Evolutionary conservation across 1,140 invertebrate species (phyloP), one percentile per base, ranked within the genome.

Genomic region (Belonocnema kinseyi): DNA sequence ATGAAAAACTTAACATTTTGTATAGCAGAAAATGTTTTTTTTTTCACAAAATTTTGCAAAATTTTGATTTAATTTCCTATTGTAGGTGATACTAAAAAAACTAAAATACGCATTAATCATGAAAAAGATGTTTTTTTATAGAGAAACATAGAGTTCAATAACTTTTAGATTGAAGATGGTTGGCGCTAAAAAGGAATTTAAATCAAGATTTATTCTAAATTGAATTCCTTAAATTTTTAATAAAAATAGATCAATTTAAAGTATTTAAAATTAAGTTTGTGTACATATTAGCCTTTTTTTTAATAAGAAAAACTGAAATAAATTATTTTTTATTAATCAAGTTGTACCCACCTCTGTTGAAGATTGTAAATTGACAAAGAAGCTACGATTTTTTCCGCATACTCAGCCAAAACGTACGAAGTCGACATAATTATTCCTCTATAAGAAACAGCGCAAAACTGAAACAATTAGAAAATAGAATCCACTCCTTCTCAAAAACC

Each of bases 331-430:
- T 46, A 74, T 21, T 88, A 88, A 50, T 50, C 21, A 75, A 51
- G 12, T 17, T 61, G 17, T 19, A 61, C 56, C 86, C 90, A 94
- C 93, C 93, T 93, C 85, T 90, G 92, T 84, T 96, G 94, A 54
- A 95, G 87, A 75, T 93, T 93, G 81, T 95, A 93, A 70, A 97
- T 89, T 0, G 95, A 92, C 12, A 95, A 91, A 5, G 96, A 95
- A 16, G 95, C 95, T 8, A 95, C 92, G 73, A 97, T 92, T 88
- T 97, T 97, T 88, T 95, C 94, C 6, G 92, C 93, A 80, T 95
- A 94, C 88, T 96, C 95, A 80, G 93, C 93, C 14, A 97, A 90
- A 16, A 96, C 90, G 52, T 94, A 92, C 12, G 93, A 91, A 0
- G 96, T 96, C 0, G 94, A 90, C 88, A 95, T 94, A 2, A 93